Evolutionary conservation across 2,888 invertebrate species (phyloP).

Genomic region (Parelbella ahira): DNA sequence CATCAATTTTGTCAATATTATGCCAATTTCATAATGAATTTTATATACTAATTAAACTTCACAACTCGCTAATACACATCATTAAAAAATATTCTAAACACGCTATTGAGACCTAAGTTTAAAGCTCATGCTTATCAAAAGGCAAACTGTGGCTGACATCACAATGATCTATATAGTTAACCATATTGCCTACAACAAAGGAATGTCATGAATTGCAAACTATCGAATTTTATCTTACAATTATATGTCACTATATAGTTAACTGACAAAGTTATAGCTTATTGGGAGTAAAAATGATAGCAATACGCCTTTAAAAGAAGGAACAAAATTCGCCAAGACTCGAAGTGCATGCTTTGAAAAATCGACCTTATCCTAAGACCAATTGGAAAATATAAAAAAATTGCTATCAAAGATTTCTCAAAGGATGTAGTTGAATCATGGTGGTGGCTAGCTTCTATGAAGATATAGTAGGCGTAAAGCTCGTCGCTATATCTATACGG

Average conservation of each 20-base stretch:
- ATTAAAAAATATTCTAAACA: constrained; percentile 31
- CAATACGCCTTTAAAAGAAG: constrained; percentile 16
- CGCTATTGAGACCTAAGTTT: constrained; percentile 43
- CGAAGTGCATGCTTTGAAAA: constrained; percentile 35
- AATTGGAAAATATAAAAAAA: constrained; percentile 22
- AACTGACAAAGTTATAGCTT: constrained; percentile 14
- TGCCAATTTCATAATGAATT: constrained; percentile 3
- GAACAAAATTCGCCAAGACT: constrained; percentile 27
- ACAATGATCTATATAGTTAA: constrained; percentile 21
- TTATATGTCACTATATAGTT: constrained; percentile 16
- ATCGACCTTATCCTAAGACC: constrained; percentile 16
- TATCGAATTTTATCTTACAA: constrained; percentile 32
- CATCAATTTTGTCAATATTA: constrained; percentile 15
- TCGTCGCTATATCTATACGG: constrained; percentile 18
- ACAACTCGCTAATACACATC: constrained; percentile 9
- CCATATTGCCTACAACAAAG: constrained; percentile 37
- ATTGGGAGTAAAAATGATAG: constrained; percentile 5
- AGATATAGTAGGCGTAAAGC: constrained; percentile 27
- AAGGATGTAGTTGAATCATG: constrained; percentile 33
- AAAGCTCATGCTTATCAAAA: constrained; percentile 41
- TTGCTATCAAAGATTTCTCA: constrained; percentile 28
- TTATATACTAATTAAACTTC: constrained; percentile 13
- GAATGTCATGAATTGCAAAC: constrained; percentile 53
- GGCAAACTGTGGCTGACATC: constrained; percentile 37
- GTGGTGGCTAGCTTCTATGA: constrained; percentile 13